Evolutionary conservation across 2,888 invertebrate species (phyloP).

Genomic region (Endotricha flammealis): DNA sequence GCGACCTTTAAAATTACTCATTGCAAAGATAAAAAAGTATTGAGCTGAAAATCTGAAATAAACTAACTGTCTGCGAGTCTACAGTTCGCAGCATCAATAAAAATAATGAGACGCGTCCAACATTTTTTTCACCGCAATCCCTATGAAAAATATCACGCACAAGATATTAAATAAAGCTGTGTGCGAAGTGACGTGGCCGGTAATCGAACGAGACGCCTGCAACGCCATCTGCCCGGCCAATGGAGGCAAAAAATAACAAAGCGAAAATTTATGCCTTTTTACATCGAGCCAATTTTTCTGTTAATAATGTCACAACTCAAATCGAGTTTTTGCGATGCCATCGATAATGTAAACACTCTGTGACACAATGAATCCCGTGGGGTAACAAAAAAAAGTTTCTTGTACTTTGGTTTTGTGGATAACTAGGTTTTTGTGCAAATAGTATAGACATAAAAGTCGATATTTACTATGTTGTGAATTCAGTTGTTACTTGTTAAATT

Average conservation of each 20-base stretch:
- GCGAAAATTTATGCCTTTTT: conserved; percentile 48
- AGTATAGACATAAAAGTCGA: conserved; percentile 8
- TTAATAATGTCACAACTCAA: conserved; percentile 67
- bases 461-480: conserved; percentile 3
- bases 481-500: too few species aligned
- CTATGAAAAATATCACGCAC: conserved; percentile 52
- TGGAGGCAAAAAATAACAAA: conserved; percentile 56
- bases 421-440: conserved; percentile 18
- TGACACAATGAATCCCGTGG: conserved; percentile 37
- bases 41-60: too few species aligned
- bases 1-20: too few species aligned
- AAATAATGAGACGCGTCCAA: conserved; percentile 36
- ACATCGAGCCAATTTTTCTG: conserved; percentile 61
- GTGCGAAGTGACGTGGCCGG: conserved; percentile 51
- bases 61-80: too few species aligned
- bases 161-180: conserved; percentile 67
- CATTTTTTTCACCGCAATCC: conserved; percentile 33
- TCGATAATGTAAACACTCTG: conserved; percentile 58
- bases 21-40: too few species aligned
- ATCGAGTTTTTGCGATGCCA: conserved; percentile 44
- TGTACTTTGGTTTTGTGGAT: conserved; percentile 41
- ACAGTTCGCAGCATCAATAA: too few species aligned
- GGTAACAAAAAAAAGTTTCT: conserved; percentile 32
- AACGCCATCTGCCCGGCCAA: conserved; percentile 58
- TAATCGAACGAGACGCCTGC: conserved; percentile 62